Percentiles rank a stretch among this genome's conserved stretches.
Evolutionary conservation across 2,888 invertebrate species (phyloP).

Genomic region (Folsomia manolachei): DNA sequence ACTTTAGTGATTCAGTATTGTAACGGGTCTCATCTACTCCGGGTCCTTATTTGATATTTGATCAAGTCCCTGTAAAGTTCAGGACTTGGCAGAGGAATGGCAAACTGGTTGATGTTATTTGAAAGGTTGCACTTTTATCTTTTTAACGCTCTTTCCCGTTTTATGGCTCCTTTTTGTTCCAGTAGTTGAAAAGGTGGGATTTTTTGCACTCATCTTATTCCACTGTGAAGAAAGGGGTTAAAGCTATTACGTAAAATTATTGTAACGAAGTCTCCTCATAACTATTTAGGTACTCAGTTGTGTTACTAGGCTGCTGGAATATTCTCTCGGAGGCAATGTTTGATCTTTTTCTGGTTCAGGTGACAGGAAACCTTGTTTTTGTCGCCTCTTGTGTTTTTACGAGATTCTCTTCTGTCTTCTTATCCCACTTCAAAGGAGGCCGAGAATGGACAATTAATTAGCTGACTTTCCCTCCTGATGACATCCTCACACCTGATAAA

Average conservation of each 20-base stretch:
- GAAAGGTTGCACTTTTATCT: too few species aligned
- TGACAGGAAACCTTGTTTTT: conserved; percentile 10
- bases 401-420: not conserved
- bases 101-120: too few species aligned
- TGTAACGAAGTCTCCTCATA: not conserved
- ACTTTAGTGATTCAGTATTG: too few species aligned
- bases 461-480: too few species aligned
- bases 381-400: not conserved
- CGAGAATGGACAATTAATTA: conserved; percentile 1
- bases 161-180: conserved; percentile 11
- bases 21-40: too few species aligned
- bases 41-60: too few species aligned
- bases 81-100: too few species aligned
- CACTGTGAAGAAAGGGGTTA: not conserved
- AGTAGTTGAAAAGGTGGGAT: conserved; percentile 7
- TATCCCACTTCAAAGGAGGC: not conserved
- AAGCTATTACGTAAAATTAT: not conserved
- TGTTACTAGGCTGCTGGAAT: not conserved
- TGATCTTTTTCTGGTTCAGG: conserved; percentile 4
- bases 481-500: too few species aligned
- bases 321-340: conserved; percentile 11
- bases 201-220: conserved; percentile 11
- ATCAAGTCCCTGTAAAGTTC: too few species aligned
- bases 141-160: conserved; percentile 3
- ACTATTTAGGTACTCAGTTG: not conserved